Evolutionary conservation across 2,888 invertebrate genomes (phyloP), one percentile per base, ranked within the genome.

Genomic region (Microchrysa polita): DNA sequence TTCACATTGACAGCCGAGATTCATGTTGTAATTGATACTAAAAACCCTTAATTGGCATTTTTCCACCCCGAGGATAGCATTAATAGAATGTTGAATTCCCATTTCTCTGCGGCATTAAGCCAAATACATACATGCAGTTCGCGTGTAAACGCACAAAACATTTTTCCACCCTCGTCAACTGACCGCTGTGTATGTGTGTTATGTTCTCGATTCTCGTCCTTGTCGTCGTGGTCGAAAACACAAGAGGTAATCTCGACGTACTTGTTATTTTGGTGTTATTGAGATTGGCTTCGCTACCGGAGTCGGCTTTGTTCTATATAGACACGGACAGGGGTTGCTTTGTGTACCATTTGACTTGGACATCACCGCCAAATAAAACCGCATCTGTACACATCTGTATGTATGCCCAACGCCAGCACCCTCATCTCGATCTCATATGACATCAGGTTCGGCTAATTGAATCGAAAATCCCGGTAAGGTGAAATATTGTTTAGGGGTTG

Each of bases 1-100:
- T n/a, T n/a, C 67, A 69, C 65, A 75, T 71, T 76, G 77, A 75
- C 77, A 77, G 65, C 42, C 59, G 22, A 80, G 81, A 83, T 82
- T 82, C 80, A 80, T 80, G 79, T 82, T 82, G 84, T 83, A 84
- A 83, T 83, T 84, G 84, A 83, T 83, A 83, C 83, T 83, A 83
- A 84, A 83, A 83, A 83, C 82, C 82, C 82, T 82, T 83, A 83
- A 83, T 83, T 83, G 83, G 82, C 82, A 83, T 81, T 82, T 82
- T 82, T 82, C 81, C 81, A 81, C 81, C 82, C 81, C 80, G 57
- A 76, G 77, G 79, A 78, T 75, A 76, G 77, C 77, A 77, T 77
- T 77, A 77, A 78, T 77, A 77, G 77, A 76, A 78, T 77, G 0
- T 44, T n/a, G n/a, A 14, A 48, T n/a, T n/a, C 48, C 18, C 20